Percentiles rank a stretch among this genome's conserved stretches.
Evolutionary conservation across 2,888 invertebrate genomes (phyloP).

Genomic region (Dicyrtomina minuta): DNA sequence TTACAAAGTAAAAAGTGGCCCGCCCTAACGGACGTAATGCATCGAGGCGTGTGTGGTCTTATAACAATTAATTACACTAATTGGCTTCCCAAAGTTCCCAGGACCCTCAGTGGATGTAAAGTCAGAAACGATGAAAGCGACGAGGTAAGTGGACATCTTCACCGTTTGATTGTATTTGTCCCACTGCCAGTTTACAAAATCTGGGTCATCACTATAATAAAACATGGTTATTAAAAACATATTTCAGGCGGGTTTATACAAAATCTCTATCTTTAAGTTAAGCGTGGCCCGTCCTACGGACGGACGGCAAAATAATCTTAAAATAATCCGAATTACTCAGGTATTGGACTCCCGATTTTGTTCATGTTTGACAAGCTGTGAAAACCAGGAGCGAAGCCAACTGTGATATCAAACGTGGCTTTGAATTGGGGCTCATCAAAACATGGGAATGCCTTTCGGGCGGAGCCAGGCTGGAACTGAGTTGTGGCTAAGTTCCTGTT

Average conservation of each 20-base stretch:
- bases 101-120: slow-evolving; percentile 17
- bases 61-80: too few relatives aligned
- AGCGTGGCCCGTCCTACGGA: too few relatives aligned
- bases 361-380: slow-evolving; percentile 39
- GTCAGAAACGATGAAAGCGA: slow-evolving; percentile 44
- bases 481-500: slow-evolving; percentile 16
- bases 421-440: slow-evolving; percentile 29
- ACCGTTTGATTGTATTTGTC: slow-evolving; percentile 34
- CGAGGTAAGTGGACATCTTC: slow-evolving; percentile 37
- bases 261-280: too few relatives aligned
- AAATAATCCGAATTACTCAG: not conserved
- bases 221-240: too few relatives aligned
- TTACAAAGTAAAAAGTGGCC: not conserved
- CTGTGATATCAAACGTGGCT: slow-evolving; percentile 11
- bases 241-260: too few relatives aligned
- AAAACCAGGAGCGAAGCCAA: slow-evolving; percentile 18
- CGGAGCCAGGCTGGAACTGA: slow-evolving; percentile 7
- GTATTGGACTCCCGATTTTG: not conserved
- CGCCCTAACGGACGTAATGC: too few relatives aligned
- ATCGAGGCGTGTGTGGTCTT: too few relatives aligned
- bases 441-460: slow-evolving; percentile 25
- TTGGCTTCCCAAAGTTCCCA: not conserved
- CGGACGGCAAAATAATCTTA: too few relatives aligned
- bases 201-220: not conserved
- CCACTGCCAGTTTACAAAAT: slow-evolving; percentile 33